phyloP scores from a whole-genome alignment of 1,140 invertebrate species.

The Hirudo medicinalis region DNA sequence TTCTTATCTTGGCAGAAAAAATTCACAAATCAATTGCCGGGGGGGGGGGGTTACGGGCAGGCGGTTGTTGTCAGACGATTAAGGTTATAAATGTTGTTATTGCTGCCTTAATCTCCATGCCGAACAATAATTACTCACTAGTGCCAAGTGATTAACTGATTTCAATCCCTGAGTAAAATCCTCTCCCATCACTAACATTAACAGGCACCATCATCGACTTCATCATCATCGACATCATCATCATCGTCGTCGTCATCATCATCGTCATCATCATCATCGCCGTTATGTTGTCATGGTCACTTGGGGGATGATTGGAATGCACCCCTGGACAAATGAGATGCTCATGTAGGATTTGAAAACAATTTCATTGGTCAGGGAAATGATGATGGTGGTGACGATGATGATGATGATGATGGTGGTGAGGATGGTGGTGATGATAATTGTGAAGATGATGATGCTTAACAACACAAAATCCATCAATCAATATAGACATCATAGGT shows the following conservation, averaged over 20 bases:
- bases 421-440: too few relatives aligned
- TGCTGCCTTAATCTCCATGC: not conserved
- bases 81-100: not conserved
- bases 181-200: not conserved
- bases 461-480: too few relatives aligned
- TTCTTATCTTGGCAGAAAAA: not conserved
- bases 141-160: not conserved
- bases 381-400: too few relatives aligned
- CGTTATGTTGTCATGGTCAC: not conserved
- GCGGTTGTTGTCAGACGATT: too few relatives aligned
- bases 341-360: too few relatives aligned
- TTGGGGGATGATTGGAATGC: too few relatives aligned
- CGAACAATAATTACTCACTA: not conserved
- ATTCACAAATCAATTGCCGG: not conserved
- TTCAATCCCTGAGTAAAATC: not conserved
- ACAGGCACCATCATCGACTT: not conserved
- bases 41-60: too few relatives aligned
- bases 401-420: too few relatives aligned
- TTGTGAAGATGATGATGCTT: too few relatives aligned
- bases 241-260: not conserved
- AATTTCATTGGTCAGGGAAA: too few relatives aligned
- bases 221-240: not conserved
- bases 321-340: too few relatives aligned
- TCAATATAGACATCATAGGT: too few relatives aligned
- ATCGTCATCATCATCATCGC: slow-evolving; percentile 4